phyloP scores from a whole-genome alignment of 1,140 invertebrate genomes.

The Charaxes varanes region DNA sequence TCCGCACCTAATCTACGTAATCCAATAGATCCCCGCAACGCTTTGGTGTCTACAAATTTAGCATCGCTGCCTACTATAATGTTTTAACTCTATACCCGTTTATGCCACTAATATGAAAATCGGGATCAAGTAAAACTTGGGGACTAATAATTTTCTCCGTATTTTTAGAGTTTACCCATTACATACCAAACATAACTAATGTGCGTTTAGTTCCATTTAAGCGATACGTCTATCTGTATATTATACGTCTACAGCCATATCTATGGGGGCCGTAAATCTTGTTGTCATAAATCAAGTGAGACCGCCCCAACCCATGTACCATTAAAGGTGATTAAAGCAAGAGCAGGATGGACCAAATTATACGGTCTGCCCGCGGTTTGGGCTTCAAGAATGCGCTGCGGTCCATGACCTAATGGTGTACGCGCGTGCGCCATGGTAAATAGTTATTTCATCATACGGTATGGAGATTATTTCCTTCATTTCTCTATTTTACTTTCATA shows the following conservation, averaged over 20 bases:
- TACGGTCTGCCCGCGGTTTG: slow-evolving; percentile 34
- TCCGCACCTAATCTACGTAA: no score
- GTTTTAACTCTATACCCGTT: no score
- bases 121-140: no score
- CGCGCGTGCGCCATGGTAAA: slow-evolving; percentile 8
- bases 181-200: no score
- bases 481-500: no score
- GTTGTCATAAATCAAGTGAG: slow-evolving; percentile 17
- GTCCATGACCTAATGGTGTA: slow-evolving; percentile 13
- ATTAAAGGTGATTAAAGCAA: slow-evolving; percentile 57
- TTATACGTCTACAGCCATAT: not conserved
- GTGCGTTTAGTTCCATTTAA: not conserved
- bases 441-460: slow-evolving; percentile 5
- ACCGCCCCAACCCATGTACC: slow-evolving; percentile 36
- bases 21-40: no score
- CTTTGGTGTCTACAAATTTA: no score
- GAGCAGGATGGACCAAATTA: slow-evolving; percentile 62
- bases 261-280: slow-evolving; percentile 5
- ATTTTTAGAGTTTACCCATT: no score
- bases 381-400: slow-evolving; percentile 15
- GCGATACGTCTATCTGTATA: not conserved
- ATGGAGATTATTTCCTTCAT: no score
- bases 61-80: no score
- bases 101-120: no score
- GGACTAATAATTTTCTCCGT: no score